These are phyloP conservation scores for Tokudaia muenninki DNA, from an alignment of 2,797 vertebrate genomes.

Conservation along the genomic window DNA sequence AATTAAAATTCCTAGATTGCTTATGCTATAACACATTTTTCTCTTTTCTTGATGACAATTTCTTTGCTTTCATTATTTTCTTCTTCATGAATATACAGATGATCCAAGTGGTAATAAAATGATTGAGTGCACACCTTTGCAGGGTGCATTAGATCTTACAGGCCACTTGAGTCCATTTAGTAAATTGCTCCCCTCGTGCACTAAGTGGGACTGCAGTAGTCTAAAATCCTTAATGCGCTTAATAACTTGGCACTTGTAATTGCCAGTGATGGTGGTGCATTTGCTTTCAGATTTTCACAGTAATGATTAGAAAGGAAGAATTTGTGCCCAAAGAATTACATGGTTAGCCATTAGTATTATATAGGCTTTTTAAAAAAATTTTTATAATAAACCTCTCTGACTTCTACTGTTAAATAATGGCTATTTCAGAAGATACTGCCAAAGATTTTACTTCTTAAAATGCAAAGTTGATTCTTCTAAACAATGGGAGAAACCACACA, in stretches of 20 bases:
- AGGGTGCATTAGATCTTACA: constrained; percentile 69
- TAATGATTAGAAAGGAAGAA: constrained; percentile 74
- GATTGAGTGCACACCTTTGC: constrained; percentile 64
- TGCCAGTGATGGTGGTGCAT: constrained; percentile 54
- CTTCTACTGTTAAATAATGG: constrained; percentile 60
- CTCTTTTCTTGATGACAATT: constrained; percentile 52
- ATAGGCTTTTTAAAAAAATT: not conserved
- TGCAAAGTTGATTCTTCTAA: constrained; percentile 15
- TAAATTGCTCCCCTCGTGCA: constrained; percentile 73
- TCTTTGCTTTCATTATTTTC: constrained; percentile 48
- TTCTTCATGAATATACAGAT: constrained; percentile 56
- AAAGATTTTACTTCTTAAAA: constrained; percentile 49
- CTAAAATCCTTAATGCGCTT: constrained; percentile 78
- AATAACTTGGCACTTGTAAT: constrained; percentile 78
- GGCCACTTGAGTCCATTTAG: constrained; percentile 75
- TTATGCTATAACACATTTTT: not conserved
- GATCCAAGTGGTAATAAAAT: constrained; percentile 65
- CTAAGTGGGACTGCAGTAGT: constrained; percentile 69
- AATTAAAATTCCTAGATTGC: not conserved
- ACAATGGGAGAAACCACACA: not conserved
- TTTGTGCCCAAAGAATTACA: constrained; percentile 61
- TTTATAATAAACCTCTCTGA: constrained; percentile 64
- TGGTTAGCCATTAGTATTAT: constrained; percentile 64
- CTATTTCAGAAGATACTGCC: constrained; percentile 38
- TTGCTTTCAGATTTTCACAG: constrained; percentile 69